Base-by-base conservation (phyloP, 2,888 invertebrate species). In the Aquatica leii region DNA sequence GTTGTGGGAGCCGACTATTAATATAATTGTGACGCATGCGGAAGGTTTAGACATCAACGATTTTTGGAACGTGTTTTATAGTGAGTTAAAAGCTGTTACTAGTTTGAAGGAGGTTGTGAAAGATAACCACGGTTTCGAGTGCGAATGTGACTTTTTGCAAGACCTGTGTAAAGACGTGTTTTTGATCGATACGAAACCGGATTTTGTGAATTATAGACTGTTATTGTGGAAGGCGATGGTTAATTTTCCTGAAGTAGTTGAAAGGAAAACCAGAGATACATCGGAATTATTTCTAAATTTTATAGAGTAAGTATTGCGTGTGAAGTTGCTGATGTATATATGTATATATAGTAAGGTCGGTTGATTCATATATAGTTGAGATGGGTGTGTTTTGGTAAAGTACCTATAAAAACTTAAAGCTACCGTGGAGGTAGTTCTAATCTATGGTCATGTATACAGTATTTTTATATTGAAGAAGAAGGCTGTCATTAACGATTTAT, bases 1-100 rank as follows among this genome's bases (percentile, higher is more conserved):
- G 11, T 79, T 98, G 0, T 97, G 97, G 97, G 90, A 92, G 66
- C 94, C 96, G 0, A 84, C 92, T 0, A 84, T 86, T 12, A 88
- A 91, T 74, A 84, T 95, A 40, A 88, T 97, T 49, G 86, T 89
- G 1, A 86, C 90, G 0, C 92, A 92, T 77, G 92, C 93, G 0
- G 85, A 84, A 73, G 85, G 86, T 0, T 78, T 90, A 74, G 76
- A 83, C 0, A 74, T 81, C 0, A 81, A 86, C n/a, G 82, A 85
- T 20, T 94, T 94, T 81, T 95, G 94, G 94, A 81, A 83, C 0
- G 82, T 89, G 37, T 94, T 90, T 73, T 82, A 86, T 31, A 79
- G 82, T 21, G 87, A 89, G 70, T 78, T 93, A 14, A 81, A 85
- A 67, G 82, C 81, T 6, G 84, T 85, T 0, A 84, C 84, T 37